Conservation (phyloP, 2,797 vertebrate genomes). For the Pangasius macronema region DNA sequence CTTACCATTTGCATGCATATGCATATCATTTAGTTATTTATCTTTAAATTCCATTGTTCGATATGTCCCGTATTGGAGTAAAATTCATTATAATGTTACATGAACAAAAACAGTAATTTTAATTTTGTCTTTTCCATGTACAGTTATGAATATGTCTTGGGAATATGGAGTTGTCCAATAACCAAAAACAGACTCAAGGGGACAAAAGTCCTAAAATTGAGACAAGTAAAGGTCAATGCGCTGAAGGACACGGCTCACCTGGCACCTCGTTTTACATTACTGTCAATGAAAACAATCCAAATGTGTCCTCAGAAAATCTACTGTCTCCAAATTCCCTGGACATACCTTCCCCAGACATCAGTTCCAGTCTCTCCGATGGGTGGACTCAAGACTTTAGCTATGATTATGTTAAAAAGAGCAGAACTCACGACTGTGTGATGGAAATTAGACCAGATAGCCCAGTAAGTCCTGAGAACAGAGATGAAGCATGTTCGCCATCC, state of each 20-base stretch:
- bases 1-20: neutral
- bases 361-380: constrained; percentile 30
- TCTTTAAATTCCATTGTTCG: neutral
- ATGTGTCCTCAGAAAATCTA: constrained; percentile 12
- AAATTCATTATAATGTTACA: neutral
- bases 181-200: constrained; percentile 19
- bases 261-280: neutral
- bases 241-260: neutral
- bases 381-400: constrained; percentile 58
- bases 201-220: constrained; percentile 26
- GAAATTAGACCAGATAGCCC: constrained; percentile 30
- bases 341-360: constrained; percentile 18
- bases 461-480: constrained; percentile 54
- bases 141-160: constrained; percentile 45
- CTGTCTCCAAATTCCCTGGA: constrained; percentile 17
- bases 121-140: neutral
- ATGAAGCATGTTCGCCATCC: constrained; percentile 46
- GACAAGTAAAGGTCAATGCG: neutral
- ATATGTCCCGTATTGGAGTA: neutral
- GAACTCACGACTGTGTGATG: constrained; percentile 73
- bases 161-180: constrained; percentile 50
- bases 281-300: constrained; percentile 1
- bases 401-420: constrained; percentile 72
- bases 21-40: neutral
- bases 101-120: neutral